Evolutionary conservation across 2,113 vertebrate species (phyloP), one percentile per base, ranked within the genome.

Genomic region (Platysternon megacephalum): DNA sequence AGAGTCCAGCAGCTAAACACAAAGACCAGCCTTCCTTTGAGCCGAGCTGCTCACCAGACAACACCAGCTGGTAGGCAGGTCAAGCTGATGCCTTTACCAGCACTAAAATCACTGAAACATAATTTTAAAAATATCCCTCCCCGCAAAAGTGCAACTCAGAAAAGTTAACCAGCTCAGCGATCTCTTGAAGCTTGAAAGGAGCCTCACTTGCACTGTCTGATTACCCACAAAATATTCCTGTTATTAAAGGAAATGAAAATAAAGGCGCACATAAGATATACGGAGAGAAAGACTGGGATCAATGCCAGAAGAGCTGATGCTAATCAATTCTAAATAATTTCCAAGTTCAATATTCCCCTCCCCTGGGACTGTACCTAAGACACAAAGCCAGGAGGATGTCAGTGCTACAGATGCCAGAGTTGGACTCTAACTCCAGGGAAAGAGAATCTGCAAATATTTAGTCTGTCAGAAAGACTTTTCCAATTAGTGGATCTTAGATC

Each of bases 381-480:
- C 74, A 82, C 44, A 9, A 79, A 1, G 93, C 94, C 96, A 97
- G 91, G 72, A 96, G 91, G 93, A 96, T 88, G 88, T 96, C 93
- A 93, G 79, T 87, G 86, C 91, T 72, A n/a, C 65, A 88, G 93
- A 85, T 53, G 93, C 94, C 81, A 87, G 72, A 0, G 0, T 35
- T 93, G n/a, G 88, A 79, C 90, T 94, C 44, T 68, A 39, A 90
- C 76, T 74, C 76, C 2, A 5, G 80, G 42, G 61, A 91, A 94
- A 95, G 96, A 55, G 90, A 94, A 97, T 97, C 97, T 97, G 94
- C 91, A 95, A 96, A 97, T 97, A 97, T 97, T 97, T 98, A 97
- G 92, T 96, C 95, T 97, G 96, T 94, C 84, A 94, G 94, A 92
- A 97, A 97, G 85, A 83, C 89, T 93, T 44, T 79, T 94, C 79